Percentiles rank a stretch among this genome's conserved stretches.
Evolutionary conservation across 2,797 vertebrate species (phyloP).

Genomic region (Sphenopsis melanotis): DNA sequence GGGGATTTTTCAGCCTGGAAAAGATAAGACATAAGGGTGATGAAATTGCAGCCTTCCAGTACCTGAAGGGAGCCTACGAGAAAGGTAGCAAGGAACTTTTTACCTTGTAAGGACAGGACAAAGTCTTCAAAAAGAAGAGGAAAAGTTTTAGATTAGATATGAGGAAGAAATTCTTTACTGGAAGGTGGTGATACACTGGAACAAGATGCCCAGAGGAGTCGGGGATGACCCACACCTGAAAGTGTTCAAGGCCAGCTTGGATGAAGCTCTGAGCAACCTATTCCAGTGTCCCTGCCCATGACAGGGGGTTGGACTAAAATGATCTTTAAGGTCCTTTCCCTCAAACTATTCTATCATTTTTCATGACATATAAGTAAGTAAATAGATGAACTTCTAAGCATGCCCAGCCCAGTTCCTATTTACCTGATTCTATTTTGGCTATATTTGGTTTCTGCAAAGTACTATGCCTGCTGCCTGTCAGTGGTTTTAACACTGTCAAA

Average conservation of each 20-base stretch:
- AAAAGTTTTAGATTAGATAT: not conserved
- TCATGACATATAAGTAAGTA: not conserved
- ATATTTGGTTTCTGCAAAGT: not conserved
- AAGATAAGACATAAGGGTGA: not conserved
- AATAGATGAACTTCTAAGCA: not conserved
- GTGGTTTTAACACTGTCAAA: not conserved
- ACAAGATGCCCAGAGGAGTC: not conserved
- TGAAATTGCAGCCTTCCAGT: not conserved
- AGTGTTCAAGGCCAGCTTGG: not conserved
- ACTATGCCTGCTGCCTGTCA: not conserved
- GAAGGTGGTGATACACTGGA: not conserved
- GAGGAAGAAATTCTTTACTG: not conserved
- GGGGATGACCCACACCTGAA: not conserved
- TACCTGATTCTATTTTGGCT: not conserved
- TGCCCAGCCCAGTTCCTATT: not conserved
- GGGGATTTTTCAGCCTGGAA: not conserved
- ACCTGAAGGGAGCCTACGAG: not conserved
- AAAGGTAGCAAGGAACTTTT: not conserved
- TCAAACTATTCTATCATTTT: not conserved
- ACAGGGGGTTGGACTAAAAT: accelerated
- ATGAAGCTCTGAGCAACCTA: not conserved
- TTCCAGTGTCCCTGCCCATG: not conserved
- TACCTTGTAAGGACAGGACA: not conserved
- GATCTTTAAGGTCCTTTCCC: not conserved
- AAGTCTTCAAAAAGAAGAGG: not conserved